Percentiles rank a stretch among this genome's conserved stretches.
Evolutionary conservation across 2,888 invertebrate species (phyloP).

Genomic region (Macaria liturata): DNA sequence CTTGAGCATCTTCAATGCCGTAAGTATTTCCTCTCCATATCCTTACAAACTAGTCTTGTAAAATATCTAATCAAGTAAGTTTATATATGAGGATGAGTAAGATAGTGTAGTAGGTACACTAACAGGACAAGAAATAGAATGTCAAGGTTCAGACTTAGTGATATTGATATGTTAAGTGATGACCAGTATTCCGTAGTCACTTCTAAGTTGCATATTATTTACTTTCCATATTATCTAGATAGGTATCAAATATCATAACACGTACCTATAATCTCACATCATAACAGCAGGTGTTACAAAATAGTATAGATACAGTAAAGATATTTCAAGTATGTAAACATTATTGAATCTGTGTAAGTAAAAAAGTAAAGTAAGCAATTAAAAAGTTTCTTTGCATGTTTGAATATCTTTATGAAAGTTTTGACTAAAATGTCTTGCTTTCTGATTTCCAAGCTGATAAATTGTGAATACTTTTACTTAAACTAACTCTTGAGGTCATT

Average conservation of each 20-base stretch:
- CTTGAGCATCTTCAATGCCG: slow-evolving; percentile 51
- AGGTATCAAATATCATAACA: slow-evolving; percentile 12
- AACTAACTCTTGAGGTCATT: no score
- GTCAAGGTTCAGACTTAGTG: slow-evolving; percentile 56
- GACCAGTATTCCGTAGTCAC: slow-evolving; percentile 16
- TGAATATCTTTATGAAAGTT: no score
- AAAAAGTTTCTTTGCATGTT: no score
- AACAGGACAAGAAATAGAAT: slow-evolving; percentile 38
- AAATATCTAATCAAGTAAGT: no score
- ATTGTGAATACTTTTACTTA: neutral
- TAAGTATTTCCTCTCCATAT: slow-evolving; percentile 39
- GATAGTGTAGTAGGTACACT: slow-evolving; percentile 1
- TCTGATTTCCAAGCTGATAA: no score
- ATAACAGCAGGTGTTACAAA: no score
- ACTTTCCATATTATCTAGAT: slow-evolving; percentile 16
- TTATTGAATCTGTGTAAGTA: neutral
- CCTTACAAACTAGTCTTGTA: no score
- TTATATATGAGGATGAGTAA: slow-evolving; percentile 1
- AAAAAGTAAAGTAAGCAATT: no score
- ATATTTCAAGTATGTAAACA: no score
- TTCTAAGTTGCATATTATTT: slow-evolving; percentile 9
- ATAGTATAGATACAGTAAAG: no score
- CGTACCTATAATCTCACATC: no score
- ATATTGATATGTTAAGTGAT: slow-evolving; percentile 22
- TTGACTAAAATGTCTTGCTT: no score